A percentile compares a stretch with the other conserved stretches of the same genome.
Evolutionary conservation across 2,113 vertebrate genomes (phyloP).

Genomic region (Pygoscelis antarcticus): DNA sequence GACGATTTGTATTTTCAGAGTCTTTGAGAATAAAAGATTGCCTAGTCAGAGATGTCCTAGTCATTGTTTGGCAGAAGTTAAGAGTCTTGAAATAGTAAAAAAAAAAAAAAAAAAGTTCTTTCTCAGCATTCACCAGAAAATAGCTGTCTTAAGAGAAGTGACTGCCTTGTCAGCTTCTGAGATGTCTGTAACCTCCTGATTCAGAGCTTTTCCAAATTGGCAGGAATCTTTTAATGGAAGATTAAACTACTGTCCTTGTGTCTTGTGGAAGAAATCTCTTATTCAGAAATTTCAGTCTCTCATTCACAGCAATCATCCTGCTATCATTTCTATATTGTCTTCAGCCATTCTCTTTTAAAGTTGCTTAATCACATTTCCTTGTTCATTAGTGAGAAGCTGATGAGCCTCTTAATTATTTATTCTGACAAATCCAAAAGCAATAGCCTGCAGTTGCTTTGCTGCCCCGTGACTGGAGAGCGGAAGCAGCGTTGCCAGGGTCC

Average conservation of each 20-base stretch:
- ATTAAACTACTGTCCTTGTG: slow-evolving; percentile 33
- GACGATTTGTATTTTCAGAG: neutral
- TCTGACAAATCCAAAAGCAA: slow-evolving; percentile 37
- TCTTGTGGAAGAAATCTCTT: slow-evolving; percentile 33
- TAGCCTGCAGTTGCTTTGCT: slow-evolving; percentile 8
- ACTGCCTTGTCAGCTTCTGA: slow-evolving; percentile 20
- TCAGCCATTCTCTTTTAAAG: slow-evolving; percentile 11
- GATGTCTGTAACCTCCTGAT: slow-evolving; percentile 2
- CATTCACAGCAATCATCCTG: slow-evolving; percentile 37
- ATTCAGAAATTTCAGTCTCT: slow-evolving; percentile 37
- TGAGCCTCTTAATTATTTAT: slow-evolving; percentile 46
- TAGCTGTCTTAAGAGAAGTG: slow-evolving; percentile 13
- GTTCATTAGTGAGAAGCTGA: slow-evolving; percentile 39
- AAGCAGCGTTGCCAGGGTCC: neutral
- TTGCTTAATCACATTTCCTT: slow-evolving; percentile 62
- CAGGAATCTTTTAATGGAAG: slow-evolving; percentile 46
- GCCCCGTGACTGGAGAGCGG: neutral
- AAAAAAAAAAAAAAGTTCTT: neutral
- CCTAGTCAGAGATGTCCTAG: neutral
- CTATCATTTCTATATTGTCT: slow-evolving; percentile 52
- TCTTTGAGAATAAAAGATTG: neutral
- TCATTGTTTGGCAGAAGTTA: neutral
- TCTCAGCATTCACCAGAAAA: neutral
- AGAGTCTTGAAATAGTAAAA: neutral
- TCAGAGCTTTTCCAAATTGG: slow-evolving; percentile 32